A percentile compares a stretch with the other conserved stretches of the same genome.
Conservation (phyloP, 2,888 invertebrate species). For the Trisateles emortualis region DNA sequence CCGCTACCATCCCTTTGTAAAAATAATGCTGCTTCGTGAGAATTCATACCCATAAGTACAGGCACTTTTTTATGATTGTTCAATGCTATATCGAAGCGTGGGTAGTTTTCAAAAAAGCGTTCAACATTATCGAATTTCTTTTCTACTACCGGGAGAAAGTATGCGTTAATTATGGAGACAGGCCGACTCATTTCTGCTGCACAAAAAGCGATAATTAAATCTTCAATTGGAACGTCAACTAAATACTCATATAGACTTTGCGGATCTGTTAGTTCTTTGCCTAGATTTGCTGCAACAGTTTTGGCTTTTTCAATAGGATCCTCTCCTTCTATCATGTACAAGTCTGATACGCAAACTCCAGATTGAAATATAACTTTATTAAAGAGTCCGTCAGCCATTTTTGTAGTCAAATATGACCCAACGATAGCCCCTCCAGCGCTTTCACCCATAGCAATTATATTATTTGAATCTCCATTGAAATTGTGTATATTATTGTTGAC, state of each 20-base stretch:
- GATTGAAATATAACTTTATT: conserved; percentile 72
- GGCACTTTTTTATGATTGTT: conserved; percentile 66
- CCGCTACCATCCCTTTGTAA: conserved; percentile 56
- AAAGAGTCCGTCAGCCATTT: conserved; percentile 66
- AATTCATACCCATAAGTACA: conserved; percentile 56
- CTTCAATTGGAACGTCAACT: conserved; percentile 56
- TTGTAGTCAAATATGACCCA: conserved; percentile 60
- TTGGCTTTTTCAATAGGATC: conserved; percentile 66
- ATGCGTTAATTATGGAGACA: conserved; percentile 53
- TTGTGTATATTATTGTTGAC: conserved; percentile 66
- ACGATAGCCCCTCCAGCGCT: conserved; percentile 71
- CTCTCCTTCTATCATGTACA: conserved; percentile 64
- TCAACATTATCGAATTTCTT: conserved; percentile 64
- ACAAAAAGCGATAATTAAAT: conserved; percentile 62
- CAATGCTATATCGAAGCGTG: conserved; percentile 53
- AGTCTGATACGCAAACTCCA: conserved; percentile 65
- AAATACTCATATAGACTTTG: conserved; percentile 61
- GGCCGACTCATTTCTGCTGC: conserved; percentile 59
- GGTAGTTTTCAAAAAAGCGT: conserved; percentile 63
- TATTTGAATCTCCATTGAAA: conserved; percentile 71
- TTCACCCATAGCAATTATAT: conserved; percentile 74
- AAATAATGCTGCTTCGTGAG: conserved; percentile 71
- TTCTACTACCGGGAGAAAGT: conserved; percentile 70
- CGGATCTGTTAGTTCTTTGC: conserved; percentile 53
- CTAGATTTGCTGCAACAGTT: conserved; percentile 59